phyloP scores from a whole-genome alignment of 2,113 vertebrate species.

The Holacanthus passer region DNA sequence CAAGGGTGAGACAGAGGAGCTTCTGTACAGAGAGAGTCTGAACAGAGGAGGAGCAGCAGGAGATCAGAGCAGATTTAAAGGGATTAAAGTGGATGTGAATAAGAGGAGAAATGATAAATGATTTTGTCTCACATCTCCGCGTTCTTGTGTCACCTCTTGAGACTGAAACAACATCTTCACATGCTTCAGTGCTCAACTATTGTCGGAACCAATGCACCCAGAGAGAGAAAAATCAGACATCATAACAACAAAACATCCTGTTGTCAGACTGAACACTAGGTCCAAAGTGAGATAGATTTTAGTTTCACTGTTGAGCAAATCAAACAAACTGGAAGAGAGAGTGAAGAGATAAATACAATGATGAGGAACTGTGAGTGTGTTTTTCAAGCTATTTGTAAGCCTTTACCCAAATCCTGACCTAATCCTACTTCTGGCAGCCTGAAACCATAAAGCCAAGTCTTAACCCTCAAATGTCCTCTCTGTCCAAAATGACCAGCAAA shows the following conservation, averaged over 20 bases:
- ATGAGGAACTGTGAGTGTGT: not conserved
- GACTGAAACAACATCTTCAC: not conserved
- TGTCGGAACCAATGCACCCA: not conserved
- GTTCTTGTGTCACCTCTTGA: no score
- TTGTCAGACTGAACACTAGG: not conserved
- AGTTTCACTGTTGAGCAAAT: not conserved
- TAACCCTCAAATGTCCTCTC: not conserved
- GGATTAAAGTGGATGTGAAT: conserved; percentile 32
- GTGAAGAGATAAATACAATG: conserved; percentile 20
- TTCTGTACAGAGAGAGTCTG: not conserved
- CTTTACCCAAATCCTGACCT: not conserved
- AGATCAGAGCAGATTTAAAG: conserved; percentile 2
- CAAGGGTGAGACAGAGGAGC: not conserved
- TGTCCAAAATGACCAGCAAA: no score
- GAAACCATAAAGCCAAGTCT: not conserved
- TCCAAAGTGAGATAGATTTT: no score
- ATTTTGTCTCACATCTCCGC: conserved; percentile 7
- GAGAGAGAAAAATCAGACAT: not conserved
- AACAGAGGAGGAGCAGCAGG: conserved; percentile 34
- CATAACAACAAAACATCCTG: not conserved
- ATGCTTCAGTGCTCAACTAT: not conserved
- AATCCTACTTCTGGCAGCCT: not conserved
- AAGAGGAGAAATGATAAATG: conserved; percentile 8
- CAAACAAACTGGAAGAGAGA: conserved; percentile 24
- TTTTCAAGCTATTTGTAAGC: no score